phyloP scores from a whole-genome alignment of 2,888 invertebrate species.

The Teleogryllus oceanicus region DNA sequence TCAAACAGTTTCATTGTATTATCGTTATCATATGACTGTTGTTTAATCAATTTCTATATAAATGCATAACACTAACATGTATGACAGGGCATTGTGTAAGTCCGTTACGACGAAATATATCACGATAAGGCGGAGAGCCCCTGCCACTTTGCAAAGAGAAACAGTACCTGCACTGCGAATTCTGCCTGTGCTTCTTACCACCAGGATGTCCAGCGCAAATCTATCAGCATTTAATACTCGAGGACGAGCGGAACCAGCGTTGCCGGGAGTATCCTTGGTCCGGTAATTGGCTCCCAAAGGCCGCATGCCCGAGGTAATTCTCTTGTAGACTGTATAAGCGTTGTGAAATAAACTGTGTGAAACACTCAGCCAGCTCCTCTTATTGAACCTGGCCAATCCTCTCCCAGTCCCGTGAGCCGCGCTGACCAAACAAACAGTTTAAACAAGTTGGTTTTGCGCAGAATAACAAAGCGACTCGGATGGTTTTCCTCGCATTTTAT shows the following conservation, averaged over 20 bases:
- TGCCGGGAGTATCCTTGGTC: no score
- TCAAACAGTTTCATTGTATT: not conserved
- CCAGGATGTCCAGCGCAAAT: no score
- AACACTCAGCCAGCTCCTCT: not conserved
- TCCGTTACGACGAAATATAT: not conserved
- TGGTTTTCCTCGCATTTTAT: not conserved
- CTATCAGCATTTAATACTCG: no score
- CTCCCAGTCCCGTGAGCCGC: not conserved
- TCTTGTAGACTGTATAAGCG: constrained; percentile 9
- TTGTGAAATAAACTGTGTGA: constrained; percentile 18
- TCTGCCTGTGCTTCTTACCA: no score
- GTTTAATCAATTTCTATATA: constrained; percentile 10
- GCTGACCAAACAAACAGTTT: not conserved
- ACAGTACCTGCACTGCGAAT: no score
- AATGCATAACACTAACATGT: not conserved
- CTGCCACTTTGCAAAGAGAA: no score
- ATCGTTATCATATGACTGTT: not conserved
- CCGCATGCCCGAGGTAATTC: not conserved
- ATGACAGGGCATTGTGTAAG: not conserved
- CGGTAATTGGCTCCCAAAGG: not conserved
- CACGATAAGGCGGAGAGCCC: no score
- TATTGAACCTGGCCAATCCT: not conserved
- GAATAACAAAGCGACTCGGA: not conserved
- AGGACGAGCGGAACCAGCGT: no score
- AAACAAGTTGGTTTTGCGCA: not conserved